A percentile compares a stretch with the other conserved stretches of the same genome.
These are phyloP conservation scores for Pyrocephalus nanus DNA, from an alignment of 2,797 vertebrate species.

Conservation along the genomic window DNA sequence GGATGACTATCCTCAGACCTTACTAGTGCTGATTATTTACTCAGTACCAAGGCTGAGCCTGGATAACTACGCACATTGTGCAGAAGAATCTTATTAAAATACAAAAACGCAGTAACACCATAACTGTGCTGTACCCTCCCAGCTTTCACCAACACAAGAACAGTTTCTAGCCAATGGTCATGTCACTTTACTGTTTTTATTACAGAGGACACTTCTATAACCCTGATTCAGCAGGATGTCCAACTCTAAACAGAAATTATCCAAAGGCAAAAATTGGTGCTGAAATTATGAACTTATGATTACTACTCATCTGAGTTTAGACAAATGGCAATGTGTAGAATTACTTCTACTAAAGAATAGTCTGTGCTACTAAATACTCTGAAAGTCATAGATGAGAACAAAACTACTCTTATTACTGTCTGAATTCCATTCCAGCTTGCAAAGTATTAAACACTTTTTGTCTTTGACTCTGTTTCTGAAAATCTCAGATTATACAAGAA, in stretches of 20 bases:
- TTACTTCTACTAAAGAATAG: not conserved
- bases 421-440: not conserved
- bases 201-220: not conserved
- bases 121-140: not conserved
- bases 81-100: not conserved
- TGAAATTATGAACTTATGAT: not conserved
- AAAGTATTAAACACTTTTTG: not conserved
- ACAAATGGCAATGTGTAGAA: not conserved
- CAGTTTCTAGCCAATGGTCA: not conserved
- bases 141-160: not conserved
- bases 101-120: rapidly evolving
- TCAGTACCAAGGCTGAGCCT: not conserved
- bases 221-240: not conserved
- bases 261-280: not conserved
- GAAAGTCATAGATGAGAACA: not conserved
- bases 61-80: not conserved
- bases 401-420: not conserved
- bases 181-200: not conserved
- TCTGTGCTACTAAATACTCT: not conserved
- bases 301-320: not conserved
- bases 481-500: not conserved
- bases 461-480: not conserved
- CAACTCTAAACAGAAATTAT: not conserved
- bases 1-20: not conserved
- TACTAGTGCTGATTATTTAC: not conserved